Percentiles rank a stretch among this genome's conserved stretches.
phyloP scores from a whole-genome alignment of 2,888 invertebrate species.

The Chrysolina americana region DNA sequence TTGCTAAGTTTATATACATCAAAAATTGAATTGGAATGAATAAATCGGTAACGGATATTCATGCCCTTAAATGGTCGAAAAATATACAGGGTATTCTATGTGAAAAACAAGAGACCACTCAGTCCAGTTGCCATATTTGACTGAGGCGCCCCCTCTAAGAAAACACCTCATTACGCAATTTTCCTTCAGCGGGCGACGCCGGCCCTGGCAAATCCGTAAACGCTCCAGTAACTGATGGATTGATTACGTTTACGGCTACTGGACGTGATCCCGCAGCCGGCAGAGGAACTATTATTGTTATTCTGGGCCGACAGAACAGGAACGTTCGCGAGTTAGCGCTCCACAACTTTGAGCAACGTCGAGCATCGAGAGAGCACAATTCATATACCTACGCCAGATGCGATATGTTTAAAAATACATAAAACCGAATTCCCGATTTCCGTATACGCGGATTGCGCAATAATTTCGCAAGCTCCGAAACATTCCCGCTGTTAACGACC shows the following conservation, averaged over 20 bases:
- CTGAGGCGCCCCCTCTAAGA: no score
- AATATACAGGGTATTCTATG: no score
- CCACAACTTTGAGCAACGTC: neutral
- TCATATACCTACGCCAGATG: neutral
- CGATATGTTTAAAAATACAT: conserved; percentile 12
- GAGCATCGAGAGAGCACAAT: neutral
- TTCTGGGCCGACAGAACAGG: neutral
- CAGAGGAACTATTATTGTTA: conserved; percentile 21
- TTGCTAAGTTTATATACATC: no score
- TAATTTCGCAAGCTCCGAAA: neutral
- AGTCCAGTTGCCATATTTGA: no score
- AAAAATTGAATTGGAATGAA: no score
- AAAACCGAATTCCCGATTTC: conserved; percentile 7
- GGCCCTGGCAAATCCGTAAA: neutral
- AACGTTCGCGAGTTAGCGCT: conserved; percentile 13
- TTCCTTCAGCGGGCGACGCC: neutral
- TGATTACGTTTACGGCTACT: neutral
- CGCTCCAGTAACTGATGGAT: conserved; percentile 7
- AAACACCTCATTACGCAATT: conserved; percentile 4
- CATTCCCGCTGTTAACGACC: conserved; percentile 4
- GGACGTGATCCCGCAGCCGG: neutral
- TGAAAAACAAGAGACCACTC: no score
- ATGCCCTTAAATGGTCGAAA: no score
- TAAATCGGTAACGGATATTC: no score
- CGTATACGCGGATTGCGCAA: conserved; percentile 15